Base-by-base conservation (phyloP, 2,888 invertebrate species). In the Saturnia pavonia region DNA sequence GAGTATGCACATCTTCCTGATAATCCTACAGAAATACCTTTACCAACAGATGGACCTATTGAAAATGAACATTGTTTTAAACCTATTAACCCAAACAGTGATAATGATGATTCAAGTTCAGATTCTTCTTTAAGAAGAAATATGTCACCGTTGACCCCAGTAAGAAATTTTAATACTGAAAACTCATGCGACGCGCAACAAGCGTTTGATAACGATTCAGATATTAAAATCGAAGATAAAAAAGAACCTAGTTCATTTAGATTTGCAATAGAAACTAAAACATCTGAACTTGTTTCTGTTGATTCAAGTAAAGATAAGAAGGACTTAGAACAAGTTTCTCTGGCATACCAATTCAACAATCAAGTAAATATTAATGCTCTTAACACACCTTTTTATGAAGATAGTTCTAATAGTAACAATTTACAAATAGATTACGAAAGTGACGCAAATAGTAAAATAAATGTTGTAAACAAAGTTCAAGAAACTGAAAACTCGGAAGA, bases 171-270 rank as follows among this genome's bases (percentile, higher is more conserved):
- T 54, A 91, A 91, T 74, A 92, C 92, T 75, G 94, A 94, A 76
- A 93, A 94, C 71, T 94, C 94, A 0, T 92, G 88, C 77, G 94
- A 94, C 68, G 94, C 94, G 1, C 93, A 93, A 75, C 94, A 92
- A 79, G 93, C 87, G 1, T 94, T 92, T 70, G 93, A 94, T 74
- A 87, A 90, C 74, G 87, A 89, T 74, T 84, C 86, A 16, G 80
- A 80, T 54, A 82, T 81, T 60, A 90, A 88, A 80, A 81, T 73
- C 69, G 85, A 86, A 65, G 88, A 86, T 1, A 88, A 84, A 70
- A 88, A 88, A 80, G 89, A 89, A 74, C 90, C 91, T 1, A 92
- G 85, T 76, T 80, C 88, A 0, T 93, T 94, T 71, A 84, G 89
- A 78, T 93, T 94, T 74, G 84, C 91, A 16, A 89, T 94, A 69